Evolutionary conservation across 2,797 vertebrate species (phyloP).

Genomic region (Melanotaenia nigrans): DNA sequence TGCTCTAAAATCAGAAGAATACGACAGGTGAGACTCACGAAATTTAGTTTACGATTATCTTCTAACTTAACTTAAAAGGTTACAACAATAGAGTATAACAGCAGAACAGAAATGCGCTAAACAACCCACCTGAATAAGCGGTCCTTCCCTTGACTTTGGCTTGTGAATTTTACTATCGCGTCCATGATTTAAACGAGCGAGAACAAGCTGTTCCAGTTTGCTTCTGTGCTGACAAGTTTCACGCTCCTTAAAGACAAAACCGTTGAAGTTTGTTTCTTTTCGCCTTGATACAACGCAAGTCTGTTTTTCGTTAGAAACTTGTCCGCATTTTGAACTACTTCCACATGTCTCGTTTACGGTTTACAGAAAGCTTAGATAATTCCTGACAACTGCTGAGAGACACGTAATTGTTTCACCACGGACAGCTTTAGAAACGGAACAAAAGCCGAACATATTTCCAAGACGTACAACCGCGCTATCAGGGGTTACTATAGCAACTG

Average conservation of each 20-base stretch:
- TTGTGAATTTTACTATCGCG: slow-evolving; percentile 82
- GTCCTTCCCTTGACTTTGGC: slow-evolving; percentile 91
- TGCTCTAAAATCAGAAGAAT: slow-evolving; percentile 84
- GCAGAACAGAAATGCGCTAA: fast-evolving
- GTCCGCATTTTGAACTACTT: slow-evolving; percentile 15
- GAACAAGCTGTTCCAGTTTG: slow-evolving; percentile 57
- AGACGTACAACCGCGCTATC: slow-evolving; percentile 31
- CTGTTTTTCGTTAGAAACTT: not conserved
- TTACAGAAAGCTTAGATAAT: not conserved
- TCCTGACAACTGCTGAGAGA: not conserved
- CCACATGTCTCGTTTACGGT: not conserved
- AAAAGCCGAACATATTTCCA: slow-evolving; percentile 8
- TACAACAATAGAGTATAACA: not conserved
- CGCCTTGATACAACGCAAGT: not conserved
- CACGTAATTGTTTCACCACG: slow-evolving; percentile 50
- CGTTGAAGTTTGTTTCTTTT: not conserved
- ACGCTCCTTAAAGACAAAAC: not conserved
- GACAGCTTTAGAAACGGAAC: slow-evolving; percentile 43
- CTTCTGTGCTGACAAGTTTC: not conserved
- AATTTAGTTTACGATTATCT: not conserved
- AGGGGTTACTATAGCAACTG: slow-evolving; percentile 24
- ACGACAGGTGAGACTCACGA: not conserved
- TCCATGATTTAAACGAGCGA: slow-evolving; percentile 82
- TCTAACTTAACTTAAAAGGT: not conserved
- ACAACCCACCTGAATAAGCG: slow-evolving; percentile 87